Evolutionary conservation across 2,113 vertebrate genomes (phyloP), one percentile per base, ranked within the genome.

Genomic region (Nestor notabilis): DNA sequence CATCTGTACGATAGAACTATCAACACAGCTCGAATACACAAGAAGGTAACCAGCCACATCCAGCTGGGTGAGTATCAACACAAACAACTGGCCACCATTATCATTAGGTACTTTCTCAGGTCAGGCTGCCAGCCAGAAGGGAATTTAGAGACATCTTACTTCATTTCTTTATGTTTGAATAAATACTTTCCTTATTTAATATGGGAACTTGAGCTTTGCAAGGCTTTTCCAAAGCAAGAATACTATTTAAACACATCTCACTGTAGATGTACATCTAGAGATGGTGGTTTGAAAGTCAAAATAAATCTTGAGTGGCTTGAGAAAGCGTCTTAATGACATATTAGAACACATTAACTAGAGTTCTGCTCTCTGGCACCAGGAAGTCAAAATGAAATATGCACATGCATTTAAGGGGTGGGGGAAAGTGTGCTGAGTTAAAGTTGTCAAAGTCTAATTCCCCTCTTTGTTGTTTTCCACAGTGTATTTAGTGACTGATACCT

Each of bases 1-100:
- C 98, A 98, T 20, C 95, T 98, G 28, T 99, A 99, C 1, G 98
- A 99, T 94, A 98, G 98, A 90, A 98, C 99, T 2, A 97, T 99
- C 86, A 98, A 97, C 65, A 99, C 98, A 63, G 98, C 98, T 27
- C 98, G 97, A 97, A 97, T 99, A 44, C 99, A 99, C 84, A 98
- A 98, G 97, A 97, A 98, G 69, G 98, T 99, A 94, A 99, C 99
- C 97, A 98, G 98, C 96, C 98, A 97, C 71, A 99, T 99, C 94
- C 99, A 99, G 96, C 97, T 99, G 93, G 99, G 99, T 99, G 95
- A 98, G 98, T 87, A 92, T 11, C 47, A 16, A 23, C 44, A 33
- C 46, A 25, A 17, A 6, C 0, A 0, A 2, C 27, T 19, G 37
- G 10, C 31, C 55, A 6, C 33, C 23, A 3, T 1, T 44, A 24